Evolutionary conservation across 2,113 vertebrate species (phyloP), one percentile per base, ranked within the genome.

Genomic region (Mus spicilegus): DNA sequence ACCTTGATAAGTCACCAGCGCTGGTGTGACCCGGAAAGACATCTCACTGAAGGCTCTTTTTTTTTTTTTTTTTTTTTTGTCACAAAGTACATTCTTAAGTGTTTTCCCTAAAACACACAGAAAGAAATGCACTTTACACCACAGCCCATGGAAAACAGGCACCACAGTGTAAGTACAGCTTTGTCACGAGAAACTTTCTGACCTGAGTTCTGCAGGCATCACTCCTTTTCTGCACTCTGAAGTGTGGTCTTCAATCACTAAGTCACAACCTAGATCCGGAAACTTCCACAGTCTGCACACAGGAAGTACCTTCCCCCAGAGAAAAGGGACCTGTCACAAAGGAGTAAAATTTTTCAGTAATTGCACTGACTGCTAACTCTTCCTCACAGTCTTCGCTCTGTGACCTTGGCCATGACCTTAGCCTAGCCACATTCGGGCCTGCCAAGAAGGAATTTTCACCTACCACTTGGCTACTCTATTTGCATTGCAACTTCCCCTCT

Each of bases 321-420:
- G 78, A 8, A 10, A 63, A 85, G 46, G 9, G 36, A 7, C 72
- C 69, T 72, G n/a, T 77, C 54, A 51, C 30, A 58, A 24, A 75
- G 69, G 54, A 22, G 46, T 42, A 42, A 75, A 70, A 6, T 16
- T 13, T 14, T 69, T 69, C 30, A 69, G 67, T 4, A 76, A 56
- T 54, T 67, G 5, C 8, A 24, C 1, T 4, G 67, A 49, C 77
- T 39, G 88, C 26, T 87, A 30, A 78, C 36, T 36, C 33, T 39
- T 78, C 4, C 9, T 33, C 51, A 14, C 0, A 5, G 16, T 20
- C 10, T 30, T 13, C 3, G 17, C 19, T n/a, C 19, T 0, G 8
- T 10, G 70, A 73, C 72, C 72, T 22, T 39, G 70, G n/a, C 70
- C 16, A 5, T 30, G 76, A 78, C 56, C 75, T 94, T 28, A 49